phyloP scores from a whole-genome alignment of 1,140 invertebrate species.

The Apis dorsata region DNA sequence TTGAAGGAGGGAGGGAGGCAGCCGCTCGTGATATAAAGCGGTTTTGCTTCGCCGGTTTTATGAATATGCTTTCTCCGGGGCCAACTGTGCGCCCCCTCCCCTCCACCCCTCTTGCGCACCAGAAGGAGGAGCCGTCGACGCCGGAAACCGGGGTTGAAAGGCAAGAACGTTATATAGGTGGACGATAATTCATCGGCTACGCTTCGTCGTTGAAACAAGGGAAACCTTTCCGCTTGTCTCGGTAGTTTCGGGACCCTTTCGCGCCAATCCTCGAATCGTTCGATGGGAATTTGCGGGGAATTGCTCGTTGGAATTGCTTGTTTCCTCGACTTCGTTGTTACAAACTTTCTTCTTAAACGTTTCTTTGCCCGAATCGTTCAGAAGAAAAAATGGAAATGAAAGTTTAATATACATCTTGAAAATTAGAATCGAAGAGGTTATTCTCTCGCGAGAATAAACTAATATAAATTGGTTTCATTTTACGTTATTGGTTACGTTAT shows the following conservation, averaged over 20 bases:
- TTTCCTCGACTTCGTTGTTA: no score
- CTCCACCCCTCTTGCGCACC: slow-evolving; percentile 41
- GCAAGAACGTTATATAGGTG: slow-evolving; percentile 69
- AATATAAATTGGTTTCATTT: no score
- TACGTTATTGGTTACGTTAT: no score
- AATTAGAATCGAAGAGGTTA: no score
- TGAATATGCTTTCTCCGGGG: slow-evolving; percentile 76
- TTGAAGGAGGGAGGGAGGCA: slow-evolving; percentile 36
- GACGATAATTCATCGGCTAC: slow-evolving; percentile 68
- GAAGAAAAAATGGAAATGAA: no score
- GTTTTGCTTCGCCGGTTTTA: slow-evolving; percentile 77
- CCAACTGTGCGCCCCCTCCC: slow-evolving; percentile 11
- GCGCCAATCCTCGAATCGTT: slow-evolving; percentile 23
- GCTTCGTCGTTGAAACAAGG: slow-evolving; percentile 70
- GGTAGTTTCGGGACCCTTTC: neutral
- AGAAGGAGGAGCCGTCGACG: slow-evolving; percentile 48
- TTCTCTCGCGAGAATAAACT: no score
- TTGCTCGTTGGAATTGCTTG: no score
- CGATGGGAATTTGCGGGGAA: no score
- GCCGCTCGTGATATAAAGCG: slow-evolving; percentile 74
- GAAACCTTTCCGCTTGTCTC: slow-evolving; percentile 66
- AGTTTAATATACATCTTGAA: no score
- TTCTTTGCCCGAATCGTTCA: no score
- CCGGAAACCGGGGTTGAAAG: slow-evolving; percentile 65
- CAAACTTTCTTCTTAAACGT: no score